Conservation (phyloP, 2,113 vertebrate genomes). For the Arothron firmamentum region DNA sequence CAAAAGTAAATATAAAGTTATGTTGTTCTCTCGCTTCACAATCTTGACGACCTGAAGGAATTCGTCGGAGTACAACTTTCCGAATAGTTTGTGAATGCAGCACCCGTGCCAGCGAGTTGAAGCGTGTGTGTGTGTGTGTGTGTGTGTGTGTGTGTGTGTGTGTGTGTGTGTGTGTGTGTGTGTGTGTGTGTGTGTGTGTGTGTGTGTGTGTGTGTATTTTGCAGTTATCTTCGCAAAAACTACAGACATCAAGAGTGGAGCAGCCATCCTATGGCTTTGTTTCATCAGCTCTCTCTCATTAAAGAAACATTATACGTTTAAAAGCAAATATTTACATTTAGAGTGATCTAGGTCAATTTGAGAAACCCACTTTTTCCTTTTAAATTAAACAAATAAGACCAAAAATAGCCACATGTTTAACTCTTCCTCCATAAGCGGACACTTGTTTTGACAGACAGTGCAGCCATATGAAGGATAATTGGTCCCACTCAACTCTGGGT, state of each 20-base stretch:
- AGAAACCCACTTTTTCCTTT: neutral
- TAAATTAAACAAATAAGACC: neutral
- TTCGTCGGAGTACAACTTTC: neutral
- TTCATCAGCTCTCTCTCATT: too few relatives aligned
- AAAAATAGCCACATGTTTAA: neutral
- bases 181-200: too few relatives aligned
- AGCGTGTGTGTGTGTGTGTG: too few relatives aligned
- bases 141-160: too few relatives aligned
- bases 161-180: neutral
- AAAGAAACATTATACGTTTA: neutral
- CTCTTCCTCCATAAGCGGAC: neutral
- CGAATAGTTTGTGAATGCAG: constrained; percentile 36
- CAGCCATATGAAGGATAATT: constrained; percentile 9
- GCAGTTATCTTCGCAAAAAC: constrained; percentile 9
- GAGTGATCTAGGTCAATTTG: neutral
- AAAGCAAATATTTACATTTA: neutral
- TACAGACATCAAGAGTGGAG: neutral
- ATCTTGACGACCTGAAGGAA: neutral
- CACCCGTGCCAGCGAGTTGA: constrained; percentile 12
- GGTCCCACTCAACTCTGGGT: neutral
- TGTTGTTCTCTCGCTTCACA: neutral
- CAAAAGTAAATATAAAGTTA: neutral
- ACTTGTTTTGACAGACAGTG: constrained; percentile 19
- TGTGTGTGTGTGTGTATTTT: neutral
- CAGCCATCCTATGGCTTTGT: neutral